Evolutionary conservation across 2,888 invertebrate species (phyloP), one percentile per base, ranked within the genome.

Genomic region (Schizaphis graminum): DNA sequence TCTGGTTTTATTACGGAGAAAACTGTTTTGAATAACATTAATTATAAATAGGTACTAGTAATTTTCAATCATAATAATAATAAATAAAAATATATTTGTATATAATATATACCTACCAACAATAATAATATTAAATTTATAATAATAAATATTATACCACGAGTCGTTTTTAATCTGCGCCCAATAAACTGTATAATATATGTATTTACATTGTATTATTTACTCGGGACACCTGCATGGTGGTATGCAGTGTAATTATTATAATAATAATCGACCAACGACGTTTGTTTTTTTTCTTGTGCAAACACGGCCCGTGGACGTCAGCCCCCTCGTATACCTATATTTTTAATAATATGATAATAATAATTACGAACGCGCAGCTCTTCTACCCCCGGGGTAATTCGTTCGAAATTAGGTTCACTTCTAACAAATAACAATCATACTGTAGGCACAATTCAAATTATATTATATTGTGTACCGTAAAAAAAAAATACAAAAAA

Each of bases 261-360:
- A 93, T 93, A 92, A 92, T 86, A 86, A 91, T 92, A 93, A 93
- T 93, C 92, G 92, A 56, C 67, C 53, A 56, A 67, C 49, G 88
- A 77, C 53, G 88, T 93, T 88, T 88, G 88, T 92, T 77, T 92
- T 89, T 89, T 77, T 92, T 41, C 92, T 92, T 92, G 92, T 92
- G 92, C 88, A 92, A 92, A 92, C 92, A 92, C 92, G 41, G 86
- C 47, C 61, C 92, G 84, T 11, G 28, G 56, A 49, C 91, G 53
- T 53, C 56, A 56, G 91, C 56, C 86, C 92, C 86, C 61, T 47
- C 47, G 49, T 61, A 5, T 41, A 8, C 44, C 44, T 47, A 84
- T n/a, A 87, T 87, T 49, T 87, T 28, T 91, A 53, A 11, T 56
- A 53, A 26, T 89, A 87, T 53, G n/a, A 77, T 49, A 87, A 67